phyloP scores from a whole-genome alignment of 2,888 invertebrate species.

The Parnassius glacialis region DNA sequence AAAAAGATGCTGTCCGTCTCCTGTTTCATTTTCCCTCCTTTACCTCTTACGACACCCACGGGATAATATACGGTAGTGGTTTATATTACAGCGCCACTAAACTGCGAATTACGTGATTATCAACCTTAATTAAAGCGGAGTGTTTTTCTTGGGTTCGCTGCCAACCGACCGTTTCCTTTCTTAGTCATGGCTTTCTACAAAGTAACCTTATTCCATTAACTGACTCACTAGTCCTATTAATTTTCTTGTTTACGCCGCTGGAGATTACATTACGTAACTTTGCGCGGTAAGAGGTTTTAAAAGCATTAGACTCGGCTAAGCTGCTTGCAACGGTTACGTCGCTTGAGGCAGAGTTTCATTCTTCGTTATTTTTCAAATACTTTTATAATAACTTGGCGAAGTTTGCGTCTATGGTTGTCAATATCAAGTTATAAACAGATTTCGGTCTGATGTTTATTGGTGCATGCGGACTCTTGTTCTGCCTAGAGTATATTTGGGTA shows the following conservation, averaged over 20 bases:
- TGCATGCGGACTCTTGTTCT: no score
- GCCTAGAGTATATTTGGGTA: no score
- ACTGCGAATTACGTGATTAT: background rate
- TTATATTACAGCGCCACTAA: background rate
- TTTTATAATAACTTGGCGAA: background rate
- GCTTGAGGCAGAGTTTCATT: background rate
- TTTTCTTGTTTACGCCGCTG: conserved; percentile 11
- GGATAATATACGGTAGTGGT: no score
- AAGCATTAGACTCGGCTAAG: conserved; percentile 11
- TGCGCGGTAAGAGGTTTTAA: conserved; percentile 9
- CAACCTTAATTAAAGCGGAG: background rate
- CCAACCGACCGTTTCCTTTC: no score
- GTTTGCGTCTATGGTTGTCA: background rate
- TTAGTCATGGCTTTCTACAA: background rate
- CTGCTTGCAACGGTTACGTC: conserved; percentile 2
- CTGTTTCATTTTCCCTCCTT: no score
- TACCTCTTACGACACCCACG: no score
- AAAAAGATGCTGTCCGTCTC: no score
- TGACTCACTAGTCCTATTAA: conserved; percentile 6
- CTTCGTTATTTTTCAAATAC: background rate
- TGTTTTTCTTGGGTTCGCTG: background rate
- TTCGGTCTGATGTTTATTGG: no score
- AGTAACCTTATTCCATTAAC: conserved; percentile 4
- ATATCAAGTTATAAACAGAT: no score
- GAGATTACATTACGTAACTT: conserved; percentile 9